Conservation (phyloP, 2,888 invertebrate genomes). For the Drosophila kuntzei region DNA sequence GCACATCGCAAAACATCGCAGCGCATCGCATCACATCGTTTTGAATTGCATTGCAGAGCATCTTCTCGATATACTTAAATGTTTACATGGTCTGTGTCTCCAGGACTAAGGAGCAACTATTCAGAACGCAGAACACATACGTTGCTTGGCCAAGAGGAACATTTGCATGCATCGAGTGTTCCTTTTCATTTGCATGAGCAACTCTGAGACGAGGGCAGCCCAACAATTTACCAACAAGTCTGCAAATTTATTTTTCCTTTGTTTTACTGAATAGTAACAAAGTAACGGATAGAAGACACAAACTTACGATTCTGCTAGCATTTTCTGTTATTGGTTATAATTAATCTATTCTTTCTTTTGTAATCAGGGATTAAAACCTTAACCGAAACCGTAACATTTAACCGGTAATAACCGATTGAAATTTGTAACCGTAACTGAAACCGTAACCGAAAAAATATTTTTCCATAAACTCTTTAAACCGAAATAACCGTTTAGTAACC, state of each 20-base stretch:
- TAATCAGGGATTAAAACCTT: too few species aligned
- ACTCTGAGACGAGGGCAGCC: constrained; percentile 21
- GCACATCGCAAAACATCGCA: constrained; percentile 61
- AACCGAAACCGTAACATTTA: too few species aligned
- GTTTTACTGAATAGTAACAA: not conserved
- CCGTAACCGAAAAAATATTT: too few species aligned
- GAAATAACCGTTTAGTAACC: too few species aligned
- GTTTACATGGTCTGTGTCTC: constrained; percentile 69
- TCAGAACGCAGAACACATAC: constrained; percentile 29
- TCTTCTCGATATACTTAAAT: constrained; percentile 68
- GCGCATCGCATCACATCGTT: constrained; percentile 38
- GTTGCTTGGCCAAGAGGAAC: constrained; percentile 41
- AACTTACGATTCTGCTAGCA: too few species aligned
- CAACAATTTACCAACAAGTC: not conserved
- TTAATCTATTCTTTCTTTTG: too few species aligned
- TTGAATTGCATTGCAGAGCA: constrained; percentile 42
- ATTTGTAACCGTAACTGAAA: too few species aligned
- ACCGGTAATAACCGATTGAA: too few species aligned
- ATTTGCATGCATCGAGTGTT: constrained; percentile 73
- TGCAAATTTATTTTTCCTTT: not conserved
- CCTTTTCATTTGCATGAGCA: constrained; percentile 34
- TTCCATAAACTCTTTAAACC: too few species aligned
- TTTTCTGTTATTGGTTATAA: too few species aligned
- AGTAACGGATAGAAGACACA: too few species aligned
- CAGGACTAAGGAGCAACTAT: constrained; percentile 31